Conservation (phyloP, 2,888 invertebrate genomes). For the Leptopilina myrica region DNA sequence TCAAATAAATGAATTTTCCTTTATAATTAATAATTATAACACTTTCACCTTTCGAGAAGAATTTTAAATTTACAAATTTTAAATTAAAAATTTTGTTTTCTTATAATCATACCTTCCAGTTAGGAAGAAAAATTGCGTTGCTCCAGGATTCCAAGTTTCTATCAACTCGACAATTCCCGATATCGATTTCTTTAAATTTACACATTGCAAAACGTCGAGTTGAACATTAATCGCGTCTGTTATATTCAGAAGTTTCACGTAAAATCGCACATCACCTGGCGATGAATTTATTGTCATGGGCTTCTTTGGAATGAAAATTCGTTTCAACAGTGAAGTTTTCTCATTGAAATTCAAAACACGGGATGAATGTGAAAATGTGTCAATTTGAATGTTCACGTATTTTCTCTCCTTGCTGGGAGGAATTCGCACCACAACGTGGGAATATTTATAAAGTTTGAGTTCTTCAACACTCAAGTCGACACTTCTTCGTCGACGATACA, state of each 20-base stretch:
- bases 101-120: conserved; percentile 59
- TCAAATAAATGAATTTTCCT: no score
- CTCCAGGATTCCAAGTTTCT: conserved; percentile 64
- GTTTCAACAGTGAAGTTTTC: conserved; percentile 41
- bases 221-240: conserved; percentile 64
- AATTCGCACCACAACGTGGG: conserved; percentile 85
- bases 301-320: conserved; percentile 55
- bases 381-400: conserved; percentile 55
- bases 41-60: no score
- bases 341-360: conserved; percentile 51
- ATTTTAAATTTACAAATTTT: no score
- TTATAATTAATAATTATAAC: no score
- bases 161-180: conserved; percentile 64
- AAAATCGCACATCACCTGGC: conserved; percentile 63
- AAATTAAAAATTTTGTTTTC: no score
- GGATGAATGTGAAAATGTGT: conserved; percentile 48
- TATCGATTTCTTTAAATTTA: conserved; percentile 51
- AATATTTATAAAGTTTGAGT: conserved; percentile 79
- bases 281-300: conserved; percentile 50
- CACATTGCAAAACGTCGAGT: conserved; percentile 59
- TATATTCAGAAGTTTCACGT: conserved; percentile 58
- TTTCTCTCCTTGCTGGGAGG: conserved; percentile 75
- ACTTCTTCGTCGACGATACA: conserved; percentile 76
- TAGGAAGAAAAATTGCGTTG: conserved; percentile 63
- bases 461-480: conserved; percentile 81